Conservation (phyloP, 2,888 invertebrate species). For the Sinodicranocentrus sp. region DNA sequence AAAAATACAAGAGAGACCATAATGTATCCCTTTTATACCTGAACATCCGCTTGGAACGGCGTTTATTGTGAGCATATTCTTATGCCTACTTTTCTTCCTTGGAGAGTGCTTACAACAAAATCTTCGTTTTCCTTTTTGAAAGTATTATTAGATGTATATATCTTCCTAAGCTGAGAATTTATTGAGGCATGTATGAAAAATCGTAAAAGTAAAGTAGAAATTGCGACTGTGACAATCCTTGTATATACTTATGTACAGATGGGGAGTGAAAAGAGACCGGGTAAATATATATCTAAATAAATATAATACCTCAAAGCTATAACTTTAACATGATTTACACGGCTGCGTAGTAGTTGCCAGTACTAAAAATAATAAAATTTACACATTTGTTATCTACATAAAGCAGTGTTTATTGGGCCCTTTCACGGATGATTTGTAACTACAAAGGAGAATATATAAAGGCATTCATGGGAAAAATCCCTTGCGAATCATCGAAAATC, state of each 20-base stretch:
- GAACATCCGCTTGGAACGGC: constrained; percentile 6
- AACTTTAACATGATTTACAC: constrained; percentile 39
- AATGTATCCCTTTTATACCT: constrained; percentile 30
- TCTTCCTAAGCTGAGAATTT: neutral
- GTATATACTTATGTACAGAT: constrained; percentile 32
- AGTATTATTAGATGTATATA: constrained; percentile 61
- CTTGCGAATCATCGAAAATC: constrained; percentile 50
- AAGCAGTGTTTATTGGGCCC: constrained; percentile 2
- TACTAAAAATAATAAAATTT: constrained; percentile 30
- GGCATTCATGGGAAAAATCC: constrained; percentile 4
- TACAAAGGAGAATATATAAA: neutral
- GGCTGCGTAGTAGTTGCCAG: constrained; percentile 40
- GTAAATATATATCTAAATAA: neutral
- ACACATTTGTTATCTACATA: constrained; percentile 49
- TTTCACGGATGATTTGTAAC: constrained; percentile 42
- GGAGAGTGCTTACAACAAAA: constrained; percentile 12
- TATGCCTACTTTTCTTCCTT: neutral
- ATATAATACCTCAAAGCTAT: too few species aligned
- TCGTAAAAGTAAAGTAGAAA: constrained; percentile 3
- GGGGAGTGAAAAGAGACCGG: neutral
- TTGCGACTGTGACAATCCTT: constrained; percentile 26
- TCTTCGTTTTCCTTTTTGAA: constrained; percentile 31
- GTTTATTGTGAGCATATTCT: neutral
- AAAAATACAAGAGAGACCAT: neutral
- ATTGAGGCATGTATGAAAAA: constrained; percentile 5